Evolutionary conservation across 2,113 vertebrate genomes (phyloP).

Genomic region (Semicossyphus pulcher): DNA sequence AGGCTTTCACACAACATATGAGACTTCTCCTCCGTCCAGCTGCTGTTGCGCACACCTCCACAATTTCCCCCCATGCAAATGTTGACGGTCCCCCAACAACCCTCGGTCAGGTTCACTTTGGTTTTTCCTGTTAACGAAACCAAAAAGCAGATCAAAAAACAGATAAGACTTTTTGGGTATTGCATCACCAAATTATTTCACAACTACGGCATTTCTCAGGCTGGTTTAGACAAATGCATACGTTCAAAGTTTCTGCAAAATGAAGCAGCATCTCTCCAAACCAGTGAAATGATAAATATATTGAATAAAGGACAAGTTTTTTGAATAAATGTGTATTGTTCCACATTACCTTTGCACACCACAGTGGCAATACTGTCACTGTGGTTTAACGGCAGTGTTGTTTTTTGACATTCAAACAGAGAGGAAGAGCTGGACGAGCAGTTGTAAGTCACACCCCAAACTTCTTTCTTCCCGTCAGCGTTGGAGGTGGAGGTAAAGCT

Average conservation of each 20-base stretch:
- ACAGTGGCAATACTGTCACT: conserved; percentile 30
- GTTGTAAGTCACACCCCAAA: neutral
- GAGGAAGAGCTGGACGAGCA: conserved; percentile 13
- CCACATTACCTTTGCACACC: conserved; percentile 64
- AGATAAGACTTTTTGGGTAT: neutral
- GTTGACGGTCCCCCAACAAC: conserved; percentile 65
- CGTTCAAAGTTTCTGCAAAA: no score
- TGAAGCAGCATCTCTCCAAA: no score
- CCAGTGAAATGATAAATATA: neutral
- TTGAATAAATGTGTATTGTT: neutral
- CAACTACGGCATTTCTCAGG: no score
- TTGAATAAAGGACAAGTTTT: neutral
- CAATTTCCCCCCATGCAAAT: accelerated
- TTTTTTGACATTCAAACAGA: conserved; percentile 34
- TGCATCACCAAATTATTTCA: neutral
- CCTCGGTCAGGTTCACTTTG: accelerated
- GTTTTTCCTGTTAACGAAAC: conserved; percentile 28
- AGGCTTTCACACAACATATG: conserved; percentile 32
- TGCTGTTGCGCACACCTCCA: conserved; percentile 45
- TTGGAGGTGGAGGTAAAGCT: accelerated
- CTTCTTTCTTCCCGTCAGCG: accelerated
- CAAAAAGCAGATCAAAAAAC: neutral
- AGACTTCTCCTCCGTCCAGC: conserved; percentile 17
- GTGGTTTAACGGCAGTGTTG: accelerated
- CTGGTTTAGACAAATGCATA: no score